Evolutionary conservation across 1,140 invertebrate species (phyloP).

Genomic region (Dendrolimus punctatus): DNA sequence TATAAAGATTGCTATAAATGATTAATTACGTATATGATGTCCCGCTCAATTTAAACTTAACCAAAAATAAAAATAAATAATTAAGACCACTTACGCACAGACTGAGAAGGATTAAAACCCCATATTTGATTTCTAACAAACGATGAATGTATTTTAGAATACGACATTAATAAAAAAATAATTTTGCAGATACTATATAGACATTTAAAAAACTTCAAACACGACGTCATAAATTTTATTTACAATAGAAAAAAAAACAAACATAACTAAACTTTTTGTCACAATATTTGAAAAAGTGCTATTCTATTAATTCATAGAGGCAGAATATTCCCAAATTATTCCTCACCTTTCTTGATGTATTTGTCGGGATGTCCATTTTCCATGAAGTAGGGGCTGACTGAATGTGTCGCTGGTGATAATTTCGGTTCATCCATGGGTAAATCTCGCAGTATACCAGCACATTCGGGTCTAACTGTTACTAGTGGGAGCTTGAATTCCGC

Average conservation of each 20-base stretch:
- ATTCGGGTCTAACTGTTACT: constrained; percentile 76
- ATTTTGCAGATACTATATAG: neutral
- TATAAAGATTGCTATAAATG: no score
- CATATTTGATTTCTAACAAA: constrained; percentile 63
- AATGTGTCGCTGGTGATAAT: constrained; percentile 65
- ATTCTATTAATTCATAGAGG: no score
- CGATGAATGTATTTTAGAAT: constrained; percentile 52
- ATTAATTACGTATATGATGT: no score
- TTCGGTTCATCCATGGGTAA: constrained; percentile 73
- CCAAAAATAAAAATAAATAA: neutral
- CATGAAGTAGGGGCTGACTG: constrained; percentile 79
- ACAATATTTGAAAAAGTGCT: no score
- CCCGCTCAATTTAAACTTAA: no score
- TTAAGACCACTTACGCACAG: constrained; percentile 39
- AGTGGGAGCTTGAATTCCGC: constrained; percentile 78
- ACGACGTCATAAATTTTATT: no score
- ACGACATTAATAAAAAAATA: constrained; percentile 41
- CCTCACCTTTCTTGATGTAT: constrained; percentile 74
- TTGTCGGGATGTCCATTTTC: constrained; percentile 76
- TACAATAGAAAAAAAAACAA: no score
- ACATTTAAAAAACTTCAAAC: neutral
- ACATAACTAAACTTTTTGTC: no score
- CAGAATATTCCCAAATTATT: neutral
- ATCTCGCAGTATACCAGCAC: constrained; percentile 73
- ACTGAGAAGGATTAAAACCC: constrained; percentile 55